phyloP scores from a whole-genome alignment of 2,888 invertebrate species.

The Elysia crispata region DNA sequence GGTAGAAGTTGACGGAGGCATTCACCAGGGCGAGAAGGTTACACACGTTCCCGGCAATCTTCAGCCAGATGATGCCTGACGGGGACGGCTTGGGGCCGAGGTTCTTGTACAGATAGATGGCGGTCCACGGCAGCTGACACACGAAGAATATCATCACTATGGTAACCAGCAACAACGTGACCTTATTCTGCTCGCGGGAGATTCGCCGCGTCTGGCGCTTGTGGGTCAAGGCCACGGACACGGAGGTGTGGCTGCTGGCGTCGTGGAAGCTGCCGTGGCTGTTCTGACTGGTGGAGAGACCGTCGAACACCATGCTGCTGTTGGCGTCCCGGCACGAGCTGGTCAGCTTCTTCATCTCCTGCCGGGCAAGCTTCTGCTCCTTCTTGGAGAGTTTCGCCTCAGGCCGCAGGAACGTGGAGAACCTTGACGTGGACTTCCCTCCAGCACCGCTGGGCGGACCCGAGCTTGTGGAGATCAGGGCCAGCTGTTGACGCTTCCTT shows the following conservation, averaged over 20 bases:
- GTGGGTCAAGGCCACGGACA: background rate
- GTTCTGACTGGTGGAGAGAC: background rate
- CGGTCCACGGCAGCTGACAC: slow-evolving; percentile 86
- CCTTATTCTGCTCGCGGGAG: slow-evolving; percentile 79
- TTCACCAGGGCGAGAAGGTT: slow-evolving; percentile 86
- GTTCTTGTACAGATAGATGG: slow-evolving; percentile 80
- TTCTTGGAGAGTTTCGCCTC: too few relatives aligned
- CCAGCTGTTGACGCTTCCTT: slow-evolving; percentile 62
- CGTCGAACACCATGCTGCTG: background rate
- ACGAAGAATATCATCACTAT: slow-evolving; percentile 87
- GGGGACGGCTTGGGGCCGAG: slow-evolving; percentile 50
- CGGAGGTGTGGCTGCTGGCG: background rate
- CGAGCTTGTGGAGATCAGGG: slow-evolving; percentile 78
- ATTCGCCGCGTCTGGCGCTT: slow-evolving; percentile 49
- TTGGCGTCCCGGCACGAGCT: background rate
- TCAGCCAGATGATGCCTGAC: slow-evolving; percentile 48
- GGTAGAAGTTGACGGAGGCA: slow-evolving; percentile 86
- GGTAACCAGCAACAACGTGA: slow-evolving; percentile 86
- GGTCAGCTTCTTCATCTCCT: background rate
- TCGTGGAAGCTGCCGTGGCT: background rate
- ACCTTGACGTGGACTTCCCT: background rate
- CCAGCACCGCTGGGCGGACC: background rate
- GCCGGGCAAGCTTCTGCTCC: too few relatives aligned
- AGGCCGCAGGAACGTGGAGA: background rate
- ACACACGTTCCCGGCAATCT: slow-evolving; percentile 84